phyloP scores from a whole-genome alignment of 2,888 invertebrate genomes.

The Lymantria monacha region DNA sequence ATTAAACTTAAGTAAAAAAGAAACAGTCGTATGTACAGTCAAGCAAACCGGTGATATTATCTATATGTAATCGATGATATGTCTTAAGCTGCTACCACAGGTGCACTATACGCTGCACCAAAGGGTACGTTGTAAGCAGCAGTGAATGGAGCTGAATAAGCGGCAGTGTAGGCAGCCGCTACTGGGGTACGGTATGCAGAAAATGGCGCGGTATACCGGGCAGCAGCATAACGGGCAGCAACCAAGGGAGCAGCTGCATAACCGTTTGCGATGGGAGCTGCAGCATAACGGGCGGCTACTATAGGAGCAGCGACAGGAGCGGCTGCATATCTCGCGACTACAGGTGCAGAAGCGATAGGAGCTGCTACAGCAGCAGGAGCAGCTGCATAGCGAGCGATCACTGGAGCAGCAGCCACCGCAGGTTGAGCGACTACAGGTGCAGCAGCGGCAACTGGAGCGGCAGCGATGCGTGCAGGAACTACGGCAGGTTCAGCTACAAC shows the following conservation, averaged over 20 bases:
- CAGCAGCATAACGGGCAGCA: constrained; percentile 9
- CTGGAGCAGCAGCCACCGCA: constrained; percentile 31
- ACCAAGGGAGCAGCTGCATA: constrained; percentile 13
- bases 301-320: constrained; percentile 18
- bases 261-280: constrained; percentile 28
- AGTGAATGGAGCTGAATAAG: constrained; percentile 16
- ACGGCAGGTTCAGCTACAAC: constrained; percentile 61
- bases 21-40: constrained; percentile 60
- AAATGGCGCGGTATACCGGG: constrained; percentile 23
- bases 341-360: constrained; percentile 23
- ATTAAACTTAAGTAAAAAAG: constrained; percentile 41
- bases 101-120: constrained; percentile 18
- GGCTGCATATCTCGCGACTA: constrained; percentile 22
- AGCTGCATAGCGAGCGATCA: constrained; percentile 32
- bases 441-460: constrained; percentile 29
- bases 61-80: constrained; percentile 68
- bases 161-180: constrained; percentile 3
- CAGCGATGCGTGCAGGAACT: constrained; percentile 33
- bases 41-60: constrained; percentile 55
- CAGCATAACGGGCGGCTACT: constrained; percentile 36
- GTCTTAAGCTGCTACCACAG: constrained; percentile 8
- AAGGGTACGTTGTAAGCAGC: constrained; percentile 16
- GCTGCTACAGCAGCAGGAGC: constrained; percentile 25
- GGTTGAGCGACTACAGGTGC: constrained; percentile 38
- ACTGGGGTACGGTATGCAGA: constrained; percentile 14